Evolutionary conservation across 2,888 invertebrate genomes (phyloP).

Genomic region (Caenorhabditis sulstoni): DNA sequence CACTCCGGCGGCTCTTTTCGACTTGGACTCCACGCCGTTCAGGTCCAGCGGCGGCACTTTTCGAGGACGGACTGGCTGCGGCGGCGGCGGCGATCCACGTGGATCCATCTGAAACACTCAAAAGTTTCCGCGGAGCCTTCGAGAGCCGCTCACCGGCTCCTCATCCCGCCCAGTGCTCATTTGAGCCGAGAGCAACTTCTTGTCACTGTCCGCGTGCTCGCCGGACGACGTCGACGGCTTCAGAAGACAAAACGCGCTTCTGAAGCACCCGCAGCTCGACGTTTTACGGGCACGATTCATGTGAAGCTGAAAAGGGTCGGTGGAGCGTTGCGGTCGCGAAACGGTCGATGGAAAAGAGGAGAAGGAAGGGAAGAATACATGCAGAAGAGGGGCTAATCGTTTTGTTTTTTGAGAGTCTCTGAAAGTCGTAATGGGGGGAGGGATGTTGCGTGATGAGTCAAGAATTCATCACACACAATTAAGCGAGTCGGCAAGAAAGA

Average conservation of each 20-base stretch:
- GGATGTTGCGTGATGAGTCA: conserved; percentile 39
- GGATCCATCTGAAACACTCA: background rate
- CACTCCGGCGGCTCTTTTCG: conserved; percentile 16
- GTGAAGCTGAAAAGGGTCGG: background rate
- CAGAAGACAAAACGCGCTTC: conserved; percentile 54
- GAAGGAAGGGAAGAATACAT: background rate
- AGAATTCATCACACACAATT: conserved; percentile 41
- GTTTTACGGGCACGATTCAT: conserved; percentile 57
- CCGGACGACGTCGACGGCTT: conserved; percentile 52
- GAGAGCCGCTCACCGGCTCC: conserved; percentile 22
- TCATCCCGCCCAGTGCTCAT: conserved; percentile 22
- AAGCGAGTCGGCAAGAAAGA: conserved; percentile 13
- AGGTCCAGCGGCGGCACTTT: conserved; percentile 53
- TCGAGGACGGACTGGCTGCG: conserved; percentile 10
- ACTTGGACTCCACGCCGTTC: conserved; percentile 32
- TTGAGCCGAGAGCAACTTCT: conserved; percentile 37
- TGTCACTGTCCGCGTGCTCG: conserved; percentile 44
- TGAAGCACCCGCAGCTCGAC: conserved; percentile 54
- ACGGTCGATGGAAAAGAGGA: background rate
- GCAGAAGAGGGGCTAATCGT: conserved; percentile 14
- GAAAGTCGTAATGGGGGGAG: background rate
- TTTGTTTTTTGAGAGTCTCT: conserved; percentile 8
- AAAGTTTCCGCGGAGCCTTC: no score
- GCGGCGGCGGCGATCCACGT: no score
- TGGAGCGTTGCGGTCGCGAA: background rate